Evolutionary conservation across 2,888 invertebrate genomes (phyloP), one percentile per base, ranked within the genome.

Genomic region (Branchinecta sandiegonensis): DNA sequence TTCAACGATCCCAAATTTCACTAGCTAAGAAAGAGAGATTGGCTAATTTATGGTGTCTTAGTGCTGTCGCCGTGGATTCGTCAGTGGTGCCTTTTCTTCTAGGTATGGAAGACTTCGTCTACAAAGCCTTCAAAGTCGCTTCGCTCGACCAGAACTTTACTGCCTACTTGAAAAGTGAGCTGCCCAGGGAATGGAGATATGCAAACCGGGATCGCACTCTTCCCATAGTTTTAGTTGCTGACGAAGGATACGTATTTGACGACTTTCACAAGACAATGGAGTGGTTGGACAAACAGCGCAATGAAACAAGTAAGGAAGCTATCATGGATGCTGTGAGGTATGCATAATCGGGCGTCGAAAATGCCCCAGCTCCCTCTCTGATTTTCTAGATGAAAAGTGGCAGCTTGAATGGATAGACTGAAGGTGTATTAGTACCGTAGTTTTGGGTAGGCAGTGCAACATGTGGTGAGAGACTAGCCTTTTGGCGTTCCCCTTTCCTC

Each of bases 181-280:
- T 85, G 67, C 83, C 83, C 7, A 77, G 79, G 65, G 69, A 71
- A 6, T 87, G 84, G 82, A 84, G 86, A 75, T 86, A 83, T 72
- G 80, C 79, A 68, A 80, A 86, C 71, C 83, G 82, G 73, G 74
- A 77, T 11, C 77, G 88, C 66, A 79, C 84, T 13, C 82, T 84
- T 37, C 83, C 85, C 0, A 82, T 87, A 71, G 77, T 87, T 67
- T 78, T 83, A 1, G 78, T 85, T 47, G 85, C 86, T 0, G 81
- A 85, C 71, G 78, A 81, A 47, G 83, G 83, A 13, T 86, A 84
- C 76, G 82, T 79, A 2, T 83, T 86, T 73, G 81, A 84, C 71
- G 82, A 83, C 74, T 75, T 84, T 65, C 77, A 77, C 67, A 73
- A 75, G 6, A 73, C 72, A 37, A 79, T 80, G 46, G 74, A 78